Base-by-base conservation (phyloP, 2,888 invertebrate species). In the Clusia tigrina region DNA sequence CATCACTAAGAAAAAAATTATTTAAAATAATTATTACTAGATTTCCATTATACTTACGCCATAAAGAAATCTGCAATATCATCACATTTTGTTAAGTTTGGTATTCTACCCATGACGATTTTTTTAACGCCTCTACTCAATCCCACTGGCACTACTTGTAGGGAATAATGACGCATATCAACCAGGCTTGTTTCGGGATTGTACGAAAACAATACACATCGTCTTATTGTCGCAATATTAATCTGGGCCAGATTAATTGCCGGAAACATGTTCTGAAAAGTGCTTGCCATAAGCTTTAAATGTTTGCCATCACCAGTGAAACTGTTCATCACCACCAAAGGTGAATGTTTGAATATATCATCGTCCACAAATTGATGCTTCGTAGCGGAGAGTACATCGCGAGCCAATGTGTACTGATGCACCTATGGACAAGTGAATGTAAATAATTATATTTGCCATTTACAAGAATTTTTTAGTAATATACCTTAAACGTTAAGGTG, bases 181-280 rank as follows among this genome's bases (percentile, higher is more conserved):
- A 99, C 90, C 1, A 90, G 83, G 76, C 95, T 94, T 2, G 92
- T 92, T 1, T 90, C 86, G 0, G 91, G 86, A 81, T 96, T 92
- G 81, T 96, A 98, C 82, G 95, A 96, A 79, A 98, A 87, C 20
- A 99, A 85, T 0, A 98, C 91, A 83, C 96, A 96, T 46, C 99
- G 88, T 58, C 93, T 88, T 57, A 98, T 92, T 26, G 90, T 89
- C 71, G 91, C 92, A 63, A 98, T 85, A 84, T 95, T 92, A 0
- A 98, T 90, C 73, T 90, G 92, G 37, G 95, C 93, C 66, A 98
- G 89, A 83, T 98, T 98, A 60, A 99, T 95, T 0, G 95, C 91
- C 0, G 98, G 98, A 80, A 98, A 98, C 96, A 99, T 95, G 78
- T 97, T 98, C 85, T 98, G 98, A 80, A 99, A 96, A 87, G 95